phyloP scores from a whole-genome alignment of 1,140 invertebrate genomes.

The Anastrepha obliqua region DNA sequence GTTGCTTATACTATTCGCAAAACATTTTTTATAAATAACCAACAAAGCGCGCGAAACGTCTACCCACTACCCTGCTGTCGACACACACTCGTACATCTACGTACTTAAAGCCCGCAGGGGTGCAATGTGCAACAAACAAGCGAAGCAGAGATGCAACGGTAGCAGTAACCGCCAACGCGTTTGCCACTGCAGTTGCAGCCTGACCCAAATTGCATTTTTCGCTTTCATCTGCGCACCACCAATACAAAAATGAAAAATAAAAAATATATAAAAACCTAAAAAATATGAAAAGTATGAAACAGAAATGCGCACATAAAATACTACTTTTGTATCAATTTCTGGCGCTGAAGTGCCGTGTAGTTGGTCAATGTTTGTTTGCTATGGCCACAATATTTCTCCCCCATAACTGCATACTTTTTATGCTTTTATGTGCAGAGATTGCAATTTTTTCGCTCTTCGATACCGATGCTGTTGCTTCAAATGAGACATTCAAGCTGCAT shows the following conservation, averaged over 20 bases:
- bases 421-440: neutral
- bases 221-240: conserved; percentile 30
- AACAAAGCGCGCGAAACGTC: too few relatives aligned
- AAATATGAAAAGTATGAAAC: neutral
- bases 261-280: neutral
- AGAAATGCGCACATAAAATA: neutral
- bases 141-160: neutral
- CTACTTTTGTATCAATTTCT: neutral
- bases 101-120: neutral
- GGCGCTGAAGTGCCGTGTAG: neutral
- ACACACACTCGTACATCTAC: neutral
- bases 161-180: neutral
- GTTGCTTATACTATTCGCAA: neutral
- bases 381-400: neutral
- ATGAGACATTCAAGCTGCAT: conserved; percentile 32
- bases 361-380: conserved; percentile 25
- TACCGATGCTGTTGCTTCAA: neutral
- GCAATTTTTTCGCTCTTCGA: neutral
- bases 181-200: neutral
- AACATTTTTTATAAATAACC: neutral
- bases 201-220: conserved; percentile 46
- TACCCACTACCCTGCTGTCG: too few relatives aligned
- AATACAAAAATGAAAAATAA: neutral
- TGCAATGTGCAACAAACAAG: conserved; percentile 21
- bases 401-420: neutral